Conservation (phyloP, 2,113 vertebrate genomes). For the Marmota monax region DNA sequence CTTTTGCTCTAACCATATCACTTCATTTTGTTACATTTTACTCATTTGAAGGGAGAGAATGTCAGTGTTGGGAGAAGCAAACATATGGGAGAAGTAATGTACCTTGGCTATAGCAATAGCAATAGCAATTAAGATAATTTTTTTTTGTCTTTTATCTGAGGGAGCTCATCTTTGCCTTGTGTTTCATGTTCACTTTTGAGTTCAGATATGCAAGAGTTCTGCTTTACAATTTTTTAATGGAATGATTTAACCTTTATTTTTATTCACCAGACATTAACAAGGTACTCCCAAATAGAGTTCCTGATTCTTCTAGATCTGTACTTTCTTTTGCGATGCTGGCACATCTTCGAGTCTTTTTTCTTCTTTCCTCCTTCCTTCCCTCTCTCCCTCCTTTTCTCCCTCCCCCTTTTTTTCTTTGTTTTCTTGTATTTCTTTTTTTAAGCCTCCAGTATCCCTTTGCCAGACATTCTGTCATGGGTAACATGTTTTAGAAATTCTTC, state of each 20-base stretch:
- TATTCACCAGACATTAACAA: background rate
- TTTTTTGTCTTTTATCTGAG: background rate
- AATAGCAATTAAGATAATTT: background rate
- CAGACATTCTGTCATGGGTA: background rate
- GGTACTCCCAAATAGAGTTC: background rate
- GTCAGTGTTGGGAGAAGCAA: background rate
- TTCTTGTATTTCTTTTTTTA: background rate
- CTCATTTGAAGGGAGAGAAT: background rate
- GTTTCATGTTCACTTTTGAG: background rate
- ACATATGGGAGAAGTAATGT: background rate
- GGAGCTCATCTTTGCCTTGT: background rate
- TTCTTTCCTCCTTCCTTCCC: background rate
- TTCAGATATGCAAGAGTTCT: background rate
- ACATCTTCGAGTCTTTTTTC: background rate
- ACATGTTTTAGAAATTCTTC: background rate
- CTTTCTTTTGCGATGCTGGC: background rate
- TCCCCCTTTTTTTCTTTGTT: background rate
- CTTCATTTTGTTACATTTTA: background rate
- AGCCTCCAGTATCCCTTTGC: background rate
- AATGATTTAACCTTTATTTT: conserved; percentile 14
- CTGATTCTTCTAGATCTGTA: conserved; percentile 31
- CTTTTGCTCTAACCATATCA: background rate
- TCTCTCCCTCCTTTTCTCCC: background rate
- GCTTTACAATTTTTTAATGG: background rate
- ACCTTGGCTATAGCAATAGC: background rate